phyloP scores from a whole-genome alignment of 2,113 vertebrate species.

The Heterochromis multidens region DNA sequence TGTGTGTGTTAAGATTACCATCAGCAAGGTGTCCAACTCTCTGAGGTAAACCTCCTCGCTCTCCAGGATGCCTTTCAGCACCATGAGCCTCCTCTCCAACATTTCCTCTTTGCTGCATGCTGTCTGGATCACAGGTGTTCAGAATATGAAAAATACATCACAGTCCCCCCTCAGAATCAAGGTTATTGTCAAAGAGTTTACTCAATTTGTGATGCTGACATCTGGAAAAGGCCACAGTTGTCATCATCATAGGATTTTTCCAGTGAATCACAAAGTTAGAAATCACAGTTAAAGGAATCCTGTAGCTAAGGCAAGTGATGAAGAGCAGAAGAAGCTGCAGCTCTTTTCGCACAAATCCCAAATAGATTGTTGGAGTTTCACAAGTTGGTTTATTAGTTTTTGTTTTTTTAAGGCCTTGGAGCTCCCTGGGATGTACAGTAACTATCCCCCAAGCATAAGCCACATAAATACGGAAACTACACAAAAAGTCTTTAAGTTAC shows the following conservation, averaged over 20 bases:
- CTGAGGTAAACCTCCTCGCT: conserved; percentile 74
- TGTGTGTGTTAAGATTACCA: conserved; percentile 43
- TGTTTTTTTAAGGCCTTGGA: neutral
- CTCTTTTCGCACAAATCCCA: neutral
- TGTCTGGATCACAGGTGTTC: conserved; percentile 39
- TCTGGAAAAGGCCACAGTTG: neutral
- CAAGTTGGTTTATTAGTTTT: neutral
- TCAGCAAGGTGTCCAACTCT: conserved; percentile 75
- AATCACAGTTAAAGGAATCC: neutral
- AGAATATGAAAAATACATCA: neutral
- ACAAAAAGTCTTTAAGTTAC: neutral
- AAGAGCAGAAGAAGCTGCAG: neutral
- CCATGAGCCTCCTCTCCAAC: conserved; percentile 64
- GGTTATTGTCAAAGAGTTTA: neutral
- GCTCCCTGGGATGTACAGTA: neutral
- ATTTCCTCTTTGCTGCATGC: conserved; percentile 46
- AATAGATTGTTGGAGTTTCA: neutral
- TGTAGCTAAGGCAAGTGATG: neutral
- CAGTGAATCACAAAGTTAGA: neutral
- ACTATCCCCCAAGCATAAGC: neutral
- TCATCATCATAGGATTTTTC: neutral
- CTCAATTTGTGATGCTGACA: neutral
- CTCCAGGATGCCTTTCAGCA: conserved; percentile 69
- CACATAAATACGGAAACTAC: neutral
- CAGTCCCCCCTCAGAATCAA: neutral